phyloP scores from a whole-genome alignment of 37 sponge, comb jelly and placozoan species.

The Diacarnus erythraeanus region DNA sequence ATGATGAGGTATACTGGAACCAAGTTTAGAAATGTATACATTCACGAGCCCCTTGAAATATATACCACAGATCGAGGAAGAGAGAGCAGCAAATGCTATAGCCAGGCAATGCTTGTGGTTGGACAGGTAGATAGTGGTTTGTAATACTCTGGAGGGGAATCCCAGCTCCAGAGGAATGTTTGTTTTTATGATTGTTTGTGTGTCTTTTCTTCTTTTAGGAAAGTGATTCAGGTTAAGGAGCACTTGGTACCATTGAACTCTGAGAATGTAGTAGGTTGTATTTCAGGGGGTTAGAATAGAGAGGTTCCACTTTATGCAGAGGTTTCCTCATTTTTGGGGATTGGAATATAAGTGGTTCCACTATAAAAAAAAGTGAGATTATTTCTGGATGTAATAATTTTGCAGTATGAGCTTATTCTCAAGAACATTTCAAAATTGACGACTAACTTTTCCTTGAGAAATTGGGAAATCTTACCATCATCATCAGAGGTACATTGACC shows the following conservation, averaged over 20 bases:
- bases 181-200: neutral
- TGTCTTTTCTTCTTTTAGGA: conserved; percentile 5
- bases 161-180: no score
- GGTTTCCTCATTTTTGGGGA: no score
- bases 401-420: conserved; percentile 24
- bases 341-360: no score
- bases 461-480: neutral
- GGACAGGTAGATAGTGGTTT: conserved; percentile 34
- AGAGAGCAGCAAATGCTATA: conserved; percentile 46
- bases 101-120: conserved; percentile 47
- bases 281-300: no score
- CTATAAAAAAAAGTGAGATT: no score
- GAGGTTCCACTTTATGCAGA: no score
- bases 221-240: conserved; percentile 20
- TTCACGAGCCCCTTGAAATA: no score
- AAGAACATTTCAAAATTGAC: conserved; percentile 17
- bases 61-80: conserved; percentile 26
- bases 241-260: conserved; percentile 1
- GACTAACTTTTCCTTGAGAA: conserved; percentile 16
- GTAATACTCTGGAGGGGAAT: no score
- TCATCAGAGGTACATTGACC: neutral
- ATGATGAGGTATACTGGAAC: conserved; percentile 14
- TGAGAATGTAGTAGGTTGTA: conserved; percentile 41
- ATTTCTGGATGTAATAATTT: neutral
- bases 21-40: neutral